phyloP scores from a whole-genome alignment of 2,888 invertebrate genomes.

The Epirrita christyi region DNA sequence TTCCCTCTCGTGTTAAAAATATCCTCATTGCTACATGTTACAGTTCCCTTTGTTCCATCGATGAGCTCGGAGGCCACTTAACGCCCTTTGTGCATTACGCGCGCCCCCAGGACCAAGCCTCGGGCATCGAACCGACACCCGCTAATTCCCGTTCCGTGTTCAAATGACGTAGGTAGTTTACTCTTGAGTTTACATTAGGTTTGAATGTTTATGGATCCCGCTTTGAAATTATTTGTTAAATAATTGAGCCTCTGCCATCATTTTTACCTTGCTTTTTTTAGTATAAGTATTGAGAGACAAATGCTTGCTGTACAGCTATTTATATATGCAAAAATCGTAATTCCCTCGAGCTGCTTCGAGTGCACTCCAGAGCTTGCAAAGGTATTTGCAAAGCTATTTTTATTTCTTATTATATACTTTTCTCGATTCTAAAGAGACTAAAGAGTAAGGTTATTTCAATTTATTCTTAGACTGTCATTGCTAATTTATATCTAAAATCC shows the following conservation, averaged over 20 bases:
- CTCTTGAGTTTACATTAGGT: slow-evolving; percentile 31
- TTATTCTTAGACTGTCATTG: no score
- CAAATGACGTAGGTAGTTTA: slow-evolving; percentile 33
- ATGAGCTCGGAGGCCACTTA: slow-evolving; percentile 62
- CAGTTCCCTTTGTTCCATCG: slow-evolving; percentile 63
- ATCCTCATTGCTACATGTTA: slow-evolving; percentile 37
- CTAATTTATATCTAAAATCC: no score
- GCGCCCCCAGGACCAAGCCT: slow-evolving; percentile 46
- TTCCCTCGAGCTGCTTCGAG: slow-evolving; percentile 24
- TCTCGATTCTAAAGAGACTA: no score
- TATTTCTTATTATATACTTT: no score
- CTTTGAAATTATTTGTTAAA: slow-evolving; percentile 19
- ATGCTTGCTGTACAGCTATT: no score
- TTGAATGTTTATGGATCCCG: slow-evolving; percentile 8
- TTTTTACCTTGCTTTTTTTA: no score
- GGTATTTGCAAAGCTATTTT: slow-evolving; percentile 14
- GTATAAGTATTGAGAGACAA: no score
- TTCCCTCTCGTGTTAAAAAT: slow-evolving; percentile 37
- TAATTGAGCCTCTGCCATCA: no score
- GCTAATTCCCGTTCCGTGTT: slow-evolving; percentile 39
- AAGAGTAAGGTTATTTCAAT: no score
- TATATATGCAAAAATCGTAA: slow-evolving; percentile 18
- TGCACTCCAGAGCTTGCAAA: slow-evolving; percentile 11
- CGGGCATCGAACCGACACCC: slow-evolving; percentile 46
- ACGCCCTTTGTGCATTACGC: slow-evolving; percentile 74